Base-by-base conservation (phyloP, 23 tunicate genomes). In the Trididemnum nubilum region DNA sequence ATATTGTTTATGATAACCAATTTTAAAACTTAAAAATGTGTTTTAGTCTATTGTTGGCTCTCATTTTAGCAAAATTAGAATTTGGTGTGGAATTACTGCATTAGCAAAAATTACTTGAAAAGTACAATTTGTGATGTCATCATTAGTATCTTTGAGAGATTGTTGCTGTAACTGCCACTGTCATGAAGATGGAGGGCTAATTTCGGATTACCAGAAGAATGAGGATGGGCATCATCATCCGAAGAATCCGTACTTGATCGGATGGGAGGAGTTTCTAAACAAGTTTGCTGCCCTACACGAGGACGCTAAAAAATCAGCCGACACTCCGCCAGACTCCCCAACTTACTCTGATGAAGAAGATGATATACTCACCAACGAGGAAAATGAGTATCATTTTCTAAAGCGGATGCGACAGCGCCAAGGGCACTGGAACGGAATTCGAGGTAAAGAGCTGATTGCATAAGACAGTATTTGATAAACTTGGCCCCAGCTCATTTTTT, bases 331-430 rank as follows among this genome's bases (percentile, higher is more conserved):
- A 61, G 5, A 7, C 9, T 44, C 54, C 9, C 15, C 67, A 5
- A 21, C 29, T 61, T 23, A 61, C 26, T 61, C 67, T 12, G 67
- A 61, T 61, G 67, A 12, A 7, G 74, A 67, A 7, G 74, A 67
- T 67, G 74, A 67, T n/a, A 33, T 67, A 2, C 31, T 67, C 9
- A 37, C 74, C 12, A 38, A 67, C 38, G 74, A 67, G 33, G 74
- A 67, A 33, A 24, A 67, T 33, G 58, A 37, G 21, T 9, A 39
- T 19, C 78, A 39, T 7, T n/a, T 73, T 18, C 21, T 57, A 38
- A 37, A 37, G 24, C 57, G 78, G 18, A 73, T 73, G 78, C 58
- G 37, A 2, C 58, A 73, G 39, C 12, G 58, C 26, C 78, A 73
- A 9, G 67, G 67, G 5, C n/a, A n/a, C n/a, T 61, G 67, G 67